Base-by-base conservation (phyloP, 1,140 invertebrate genomes). In the Kradibia gibbosae region DNA sequence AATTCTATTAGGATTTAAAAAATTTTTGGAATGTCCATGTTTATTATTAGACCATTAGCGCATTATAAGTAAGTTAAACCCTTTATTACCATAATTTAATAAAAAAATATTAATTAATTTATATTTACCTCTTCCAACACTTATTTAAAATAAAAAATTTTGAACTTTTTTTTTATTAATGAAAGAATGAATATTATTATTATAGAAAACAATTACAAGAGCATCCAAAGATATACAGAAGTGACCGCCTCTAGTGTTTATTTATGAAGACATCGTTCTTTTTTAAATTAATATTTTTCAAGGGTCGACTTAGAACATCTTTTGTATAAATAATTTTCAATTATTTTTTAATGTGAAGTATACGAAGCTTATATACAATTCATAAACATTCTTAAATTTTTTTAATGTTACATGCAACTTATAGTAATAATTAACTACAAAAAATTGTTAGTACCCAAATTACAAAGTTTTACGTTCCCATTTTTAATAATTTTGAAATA, bases 351-450 rank as follows among this genome's bases (percentile, higher is more conserved):
- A 39, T 36, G 20, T 20, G 20, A 17, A 34, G 20, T 48, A 22
- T 42, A 36, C 20, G 62, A 25, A 48, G 31, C 34, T 28, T 77
- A 28, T 78, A 8, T 65, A 77, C 28, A 78, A 42, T 13, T 55
- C 1, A 45, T 53, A 36, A 50, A 60, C 0, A 65, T 25, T 22
- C 25, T 10, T 62, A 78, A 50, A 50, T 34, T 25, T 55, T 73
- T 34, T 62, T 20, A 67, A 80, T 80, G n/a, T 80, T 80, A 80
- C n/a, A 80, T 80, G 78, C 71, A 74, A n/a, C 34, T 67, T 71
- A 80, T n/a, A n/a, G 7, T 60, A 34, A 17, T 57, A 45, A 50
- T 62, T 72, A 67, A 42, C 71, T 80, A 74, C 78, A 20, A 28
- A 10, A 39, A 50, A 74, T 62, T 42, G 78, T 80, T 80, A 80